Base-by-base conservation (phyloP, 2,113 vertebrate species). In the Phrynocephalus versicolor region DNA sequence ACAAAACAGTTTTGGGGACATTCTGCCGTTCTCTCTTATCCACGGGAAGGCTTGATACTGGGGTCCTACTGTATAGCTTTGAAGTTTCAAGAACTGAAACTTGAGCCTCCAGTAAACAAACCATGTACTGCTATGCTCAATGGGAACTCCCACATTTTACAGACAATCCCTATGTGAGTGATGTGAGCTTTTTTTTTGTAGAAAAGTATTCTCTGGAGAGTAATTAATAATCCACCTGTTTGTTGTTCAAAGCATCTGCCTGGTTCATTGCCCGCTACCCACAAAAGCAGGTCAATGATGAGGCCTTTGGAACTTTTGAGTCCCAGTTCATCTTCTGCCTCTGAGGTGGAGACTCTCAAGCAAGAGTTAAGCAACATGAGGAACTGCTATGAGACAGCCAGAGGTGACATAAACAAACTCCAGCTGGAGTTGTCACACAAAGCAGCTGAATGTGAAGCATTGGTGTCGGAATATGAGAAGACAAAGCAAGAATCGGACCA, bases 401-500 rank as follows among this genome's bases (percentile, higher is more conserved):
- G 96, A 62, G 97, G 98, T 7, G 98, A 99, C 75, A 90, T 95
- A 0, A 73, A 91, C 45, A 95, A 87, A 30, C 93, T 99, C 83
- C 97, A 98, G 58, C 93, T 96, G 0, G 97, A 97, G 6, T 95
- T 99, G 79, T 93, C 95, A 37, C 96, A 94, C 81, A 99, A 98
- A 90, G 95, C 55, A 7, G 91, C 97, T 0, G 98, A 99, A 72
- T 99, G 97, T 75, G 95, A 96, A 25, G 97, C 98, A 0, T 88
- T 99, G 78, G 93, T 88, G 0, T 88, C 96, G 0, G 98, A 96
- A 82, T 94, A 96, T 0, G 97, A 99, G 30, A 64, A 96, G 3
- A 93, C 94, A 92, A 98, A 98, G 92, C 96, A 89, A 0, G 98
- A 99, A 58, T 97, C 97, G 0, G 99, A 99, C 2, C 95, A 96